Evolutionary conservation across 2,888 invertebrate genomes (phyloP).

Genomic region (Mycalesis mineus): DNA sequence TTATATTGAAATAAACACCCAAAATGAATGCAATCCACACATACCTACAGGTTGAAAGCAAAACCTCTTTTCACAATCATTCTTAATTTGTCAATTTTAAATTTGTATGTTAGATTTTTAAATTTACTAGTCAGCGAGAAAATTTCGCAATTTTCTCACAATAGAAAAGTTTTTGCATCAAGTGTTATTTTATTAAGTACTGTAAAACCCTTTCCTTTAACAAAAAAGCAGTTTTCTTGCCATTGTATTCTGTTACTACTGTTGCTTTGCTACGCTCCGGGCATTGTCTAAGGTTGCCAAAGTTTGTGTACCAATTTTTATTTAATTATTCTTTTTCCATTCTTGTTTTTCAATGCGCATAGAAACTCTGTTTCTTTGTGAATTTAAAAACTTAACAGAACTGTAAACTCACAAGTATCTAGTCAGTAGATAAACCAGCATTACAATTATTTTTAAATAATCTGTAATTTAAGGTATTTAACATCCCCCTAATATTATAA

Average conservation of each 20-base stretch:
- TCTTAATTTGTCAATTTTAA: neutral
- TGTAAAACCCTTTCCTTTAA: slow-evolving; percentile 9
- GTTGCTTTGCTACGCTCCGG: slow-evolving; percentile 12
- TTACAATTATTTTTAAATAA: too few relatives aligned
- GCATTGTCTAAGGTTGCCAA: slow-evolving; percentile 4
- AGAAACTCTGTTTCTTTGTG: neutral
- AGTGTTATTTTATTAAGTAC: slow-evolving; percentile 11
- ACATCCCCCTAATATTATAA: too few relatives aligned
- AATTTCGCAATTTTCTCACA: neutral
- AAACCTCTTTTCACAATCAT: too few relatives aligned
- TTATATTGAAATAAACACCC: too few relatives aligned
- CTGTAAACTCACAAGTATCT: too few relatives aligned
- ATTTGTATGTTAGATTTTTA: neutral
- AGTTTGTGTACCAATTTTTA: too few relatives aligned
- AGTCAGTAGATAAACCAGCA: too few relatives aligned
- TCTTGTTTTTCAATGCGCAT: neutral
- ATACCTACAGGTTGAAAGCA: too few relatives aligned
- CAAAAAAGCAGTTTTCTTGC: slow-evolving; percentile 10
- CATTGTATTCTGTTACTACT: slow-evolving; percentile 9
- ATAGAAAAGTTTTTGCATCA: slow-evolving; percentile 2
- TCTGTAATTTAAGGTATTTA: too few relatives aligned
- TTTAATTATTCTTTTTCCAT: too few relatives aligned
- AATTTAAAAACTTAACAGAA: too few relatives aligned
- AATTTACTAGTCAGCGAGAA: neutral
- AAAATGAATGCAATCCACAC: too few relatives aligned